phyloP scores from a whole-genome alignment of 2,888 invertebrate genomes.

The Euzophera pinguis region DNA sequence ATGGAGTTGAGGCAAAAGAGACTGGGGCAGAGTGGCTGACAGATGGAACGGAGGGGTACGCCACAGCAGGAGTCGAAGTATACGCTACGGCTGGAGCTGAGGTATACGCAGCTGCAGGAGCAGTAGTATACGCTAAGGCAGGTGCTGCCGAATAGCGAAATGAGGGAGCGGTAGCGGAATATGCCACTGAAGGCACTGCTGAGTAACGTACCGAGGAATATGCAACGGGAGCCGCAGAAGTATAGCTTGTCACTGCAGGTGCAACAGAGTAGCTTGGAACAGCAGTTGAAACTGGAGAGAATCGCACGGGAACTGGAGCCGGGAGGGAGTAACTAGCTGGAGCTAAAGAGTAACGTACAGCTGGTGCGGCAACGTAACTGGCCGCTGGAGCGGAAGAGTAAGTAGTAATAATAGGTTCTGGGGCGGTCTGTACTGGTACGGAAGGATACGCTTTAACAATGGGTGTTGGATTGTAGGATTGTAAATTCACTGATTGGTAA shows the following conservation, averaged over 20 bases:
- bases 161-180: neutral
- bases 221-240: neutral
- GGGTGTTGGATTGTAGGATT: neutral
- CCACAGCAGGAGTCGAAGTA: neutral
- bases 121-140: neutral
- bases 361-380: neutral
- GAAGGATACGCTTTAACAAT: neutral
- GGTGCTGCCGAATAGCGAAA: neutral
- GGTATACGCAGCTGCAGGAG: neutral
- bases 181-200: neutral
- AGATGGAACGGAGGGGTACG: neutral
- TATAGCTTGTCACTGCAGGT: neutral
- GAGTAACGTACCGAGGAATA: neutral
- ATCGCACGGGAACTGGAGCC: neutral
- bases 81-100: neutral
- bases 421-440: neutral
- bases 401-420: neutral
- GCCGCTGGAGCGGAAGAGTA: neutral
- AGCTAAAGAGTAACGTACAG: neutral
- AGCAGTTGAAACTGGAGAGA: neutral
- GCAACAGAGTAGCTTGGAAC: no score
- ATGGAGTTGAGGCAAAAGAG: neutral
- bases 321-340: neutral
- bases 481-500: constrained; percentile 3
- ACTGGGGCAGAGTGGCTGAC: neutral